These are phyloP conservation scores for Rhombomys opimus DNA, from an alignment of 2,113 vertebrate species.

Conservation along the genomic window DNA sequence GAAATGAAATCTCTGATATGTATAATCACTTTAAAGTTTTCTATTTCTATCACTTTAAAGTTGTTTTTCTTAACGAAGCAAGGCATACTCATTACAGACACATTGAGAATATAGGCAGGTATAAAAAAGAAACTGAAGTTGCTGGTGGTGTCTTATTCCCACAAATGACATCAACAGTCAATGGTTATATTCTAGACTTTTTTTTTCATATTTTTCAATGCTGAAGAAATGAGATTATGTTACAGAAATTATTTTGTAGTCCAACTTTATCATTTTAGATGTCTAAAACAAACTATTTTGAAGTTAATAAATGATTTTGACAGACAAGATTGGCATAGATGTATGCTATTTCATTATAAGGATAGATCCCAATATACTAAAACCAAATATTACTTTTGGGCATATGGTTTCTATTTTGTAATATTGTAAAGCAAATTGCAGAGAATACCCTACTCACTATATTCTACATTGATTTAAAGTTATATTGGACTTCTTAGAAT, in stretches of 20 bases:
- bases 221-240: background rate
- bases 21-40: no score
- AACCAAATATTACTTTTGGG: background rate
- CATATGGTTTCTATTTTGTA: background rate
- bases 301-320: background rate
- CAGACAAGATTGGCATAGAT: background rate
- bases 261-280: conserved; percentile 20
- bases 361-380: background rate
- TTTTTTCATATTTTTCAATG: background rate
- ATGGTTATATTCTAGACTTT: background rate
- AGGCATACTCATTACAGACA: background rate
- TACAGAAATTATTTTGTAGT: background rate
- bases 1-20: background rate
- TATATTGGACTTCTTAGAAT: background rate
- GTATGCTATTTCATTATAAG: background rate
- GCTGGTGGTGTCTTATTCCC: background rate
- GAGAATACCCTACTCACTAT: background rate
- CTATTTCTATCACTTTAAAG: background rate
- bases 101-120: background rate
- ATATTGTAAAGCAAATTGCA: background rate
- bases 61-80: background rate
- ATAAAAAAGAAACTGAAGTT: background rate
- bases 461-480: background rate
- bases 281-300: background rate
- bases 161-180: conserved; percentile 1